Percentiles rank a stretch among this genome's conserved stretches.
phyloP scores from a whole-genome alignment of 2,888 invertebrate species.

The Mythimna ferrago region DNA sequence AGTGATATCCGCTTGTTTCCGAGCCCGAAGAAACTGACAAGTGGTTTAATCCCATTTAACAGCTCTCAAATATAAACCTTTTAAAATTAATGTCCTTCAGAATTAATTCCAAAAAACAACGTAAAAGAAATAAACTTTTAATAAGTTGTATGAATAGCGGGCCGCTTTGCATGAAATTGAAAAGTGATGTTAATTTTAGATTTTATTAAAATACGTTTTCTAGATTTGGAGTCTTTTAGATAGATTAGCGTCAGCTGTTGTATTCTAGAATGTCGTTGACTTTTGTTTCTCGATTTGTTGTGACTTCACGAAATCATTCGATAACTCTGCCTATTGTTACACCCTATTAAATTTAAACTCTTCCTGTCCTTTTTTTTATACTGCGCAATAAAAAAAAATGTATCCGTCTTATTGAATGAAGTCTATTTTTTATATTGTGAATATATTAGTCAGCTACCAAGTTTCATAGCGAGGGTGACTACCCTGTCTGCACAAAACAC shows the following conservation, averaged over 20 bases:
- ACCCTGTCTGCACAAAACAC: neutral
- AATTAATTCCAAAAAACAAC: slow-evolving; percentile 17
- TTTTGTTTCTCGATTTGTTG: neutral
- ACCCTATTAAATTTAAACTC: too few species aligned
- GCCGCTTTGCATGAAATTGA: neutral
- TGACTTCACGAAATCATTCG: neutral
- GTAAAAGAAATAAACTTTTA: slow-evolving; percentile 22
- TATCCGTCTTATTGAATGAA: too few species aligned
- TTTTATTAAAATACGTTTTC: slow-evolving; percentile 1
- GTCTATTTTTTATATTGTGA: too few species aligned
- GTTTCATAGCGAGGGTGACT: neutral
- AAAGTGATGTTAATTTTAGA: neutral
- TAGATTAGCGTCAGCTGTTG: neutral
- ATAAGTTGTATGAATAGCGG: neutral
- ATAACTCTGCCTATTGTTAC: neutral
- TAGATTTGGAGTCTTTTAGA: neutral
- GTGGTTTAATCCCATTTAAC: slow-evolving; percentile 57
- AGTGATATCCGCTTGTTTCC: slow-evolving; percentile 42
- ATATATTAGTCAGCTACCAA: neutral
- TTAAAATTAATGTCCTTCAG: slow-evolving; percentile 13
- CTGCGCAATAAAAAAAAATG: too few species aligned
- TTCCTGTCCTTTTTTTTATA: too few species aligned
- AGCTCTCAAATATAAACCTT: slow-evolving; percentile 47
- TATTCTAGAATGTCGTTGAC: neutral
- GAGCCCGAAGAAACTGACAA: slow-evolving; percentile 25